Percentiles rank a stretch among this genome's conserved stretches.
Conservation (phyloP, 2,888 invertebrate genomes). For the Apamea sordens region DNA sequence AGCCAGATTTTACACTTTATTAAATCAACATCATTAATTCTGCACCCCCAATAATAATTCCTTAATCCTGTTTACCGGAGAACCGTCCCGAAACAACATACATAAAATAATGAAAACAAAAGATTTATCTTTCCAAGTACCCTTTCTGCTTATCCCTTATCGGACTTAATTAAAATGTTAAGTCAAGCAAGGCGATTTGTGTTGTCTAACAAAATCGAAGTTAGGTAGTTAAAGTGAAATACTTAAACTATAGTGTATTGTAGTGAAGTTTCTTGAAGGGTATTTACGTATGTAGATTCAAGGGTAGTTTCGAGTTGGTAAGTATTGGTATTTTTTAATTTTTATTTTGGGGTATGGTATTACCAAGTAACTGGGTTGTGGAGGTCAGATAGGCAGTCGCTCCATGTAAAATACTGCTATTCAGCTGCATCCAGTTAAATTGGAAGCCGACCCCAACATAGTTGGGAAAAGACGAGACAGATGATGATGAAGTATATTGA, state of each 20-base stretch:
- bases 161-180: conserved; percentile 65
- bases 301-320: not conserved
- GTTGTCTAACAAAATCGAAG: conserved; percentile 45
- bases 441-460: no score
- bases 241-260: conserved; percentile 11
- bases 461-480: no score
- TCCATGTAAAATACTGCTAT: no score
- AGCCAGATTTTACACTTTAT: not conserved
- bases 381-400: no score
- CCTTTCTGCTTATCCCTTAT: conserved; percentile 35
- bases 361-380: no score
- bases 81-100: conserved; percentile 40
- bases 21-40: not conserved
- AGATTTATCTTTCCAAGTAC: conserved; percentile 27
- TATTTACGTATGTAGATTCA: not conserved
- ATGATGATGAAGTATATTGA: no score
- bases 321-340: not conserved
- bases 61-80: conserved; percentile 14
- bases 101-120: conserved; percentile 57
- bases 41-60: not conserved
- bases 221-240: conserved; percentile 46
- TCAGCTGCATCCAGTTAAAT: no score
- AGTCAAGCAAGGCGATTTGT: conserved; percentile 53
- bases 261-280: conserved; percentile 4
- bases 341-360: no score